A percentile compares a stretch with the other conserved stretches of the same genome.
phyloP scores from a whole-genome alignment of 2,797 vertebrate genomes.

The Dermochelys coriacea region DNA sequence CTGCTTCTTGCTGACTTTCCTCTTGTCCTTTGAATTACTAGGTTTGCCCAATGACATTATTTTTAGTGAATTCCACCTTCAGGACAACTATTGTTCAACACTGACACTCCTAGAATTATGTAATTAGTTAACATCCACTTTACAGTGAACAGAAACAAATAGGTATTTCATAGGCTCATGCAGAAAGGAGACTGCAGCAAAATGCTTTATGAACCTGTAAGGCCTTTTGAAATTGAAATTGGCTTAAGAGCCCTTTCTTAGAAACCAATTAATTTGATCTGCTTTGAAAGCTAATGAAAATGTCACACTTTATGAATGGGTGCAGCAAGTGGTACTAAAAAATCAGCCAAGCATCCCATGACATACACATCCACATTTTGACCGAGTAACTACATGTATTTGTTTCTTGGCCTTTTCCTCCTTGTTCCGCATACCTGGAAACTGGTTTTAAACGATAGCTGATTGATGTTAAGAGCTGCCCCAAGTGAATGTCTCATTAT shows the following conservation, averaged over 20 bases:
- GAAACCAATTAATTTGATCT: not conserved
- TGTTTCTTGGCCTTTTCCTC: conserved; percentile 11
- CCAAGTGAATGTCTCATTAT: not conserved
- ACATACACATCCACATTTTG: not conserved
- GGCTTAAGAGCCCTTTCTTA: not conserved
- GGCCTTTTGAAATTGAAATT: not conserved
- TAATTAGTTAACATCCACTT: not conserved
- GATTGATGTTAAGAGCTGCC: fast-evolving
- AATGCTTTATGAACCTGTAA: not conserved
- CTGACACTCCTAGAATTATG: fast-evolving
- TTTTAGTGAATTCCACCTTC: not conserved
- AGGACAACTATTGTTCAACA: not conserved
- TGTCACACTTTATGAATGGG: not conserved
- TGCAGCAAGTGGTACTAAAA: not conserved
- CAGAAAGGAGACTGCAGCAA: conserved; percentile 5
- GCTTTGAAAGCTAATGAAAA: not conserved
- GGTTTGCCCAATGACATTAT: not conserved
- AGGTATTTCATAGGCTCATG: not conserved
- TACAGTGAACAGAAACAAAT: conserved; percentile 3
- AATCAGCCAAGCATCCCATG: not conserved
- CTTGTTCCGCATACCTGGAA: conserved; percentile 13
- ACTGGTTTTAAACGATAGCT: not conserved
- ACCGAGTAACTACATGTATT: not conserved
- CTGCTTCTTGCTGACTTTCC: not conserved
- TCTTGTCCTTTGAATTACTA: not conserved